phyloP scores from a whole-genome alignment of 2,797 vertebrate species.

The Sebastes cheni region DNA sequence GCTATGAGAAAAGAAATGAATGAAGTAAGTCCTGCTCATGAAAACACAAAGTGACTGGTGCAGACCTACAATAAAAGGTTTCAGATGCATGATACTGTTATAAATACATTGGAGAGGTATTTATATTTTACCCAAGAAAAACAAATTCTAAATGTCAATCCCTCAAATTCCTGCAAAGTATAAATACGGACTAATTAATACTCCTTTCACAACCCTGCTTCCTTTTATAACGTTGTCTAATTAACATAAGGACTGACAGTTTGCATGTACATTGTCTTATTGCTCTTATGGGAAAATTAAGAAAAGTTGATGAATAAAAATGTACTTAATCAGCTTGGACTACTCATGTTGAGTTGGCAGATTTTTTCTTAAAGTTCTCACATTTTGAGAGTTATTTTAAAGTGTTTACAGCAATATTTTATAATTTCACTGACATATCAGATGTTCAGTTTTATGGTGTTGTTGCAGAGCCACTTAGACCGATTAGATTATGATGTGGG shows the following conservation, averaged over 20 bases:
- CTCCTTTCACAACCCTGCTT: not conserved
- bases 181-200: not conserved
- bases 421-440: not conserved
- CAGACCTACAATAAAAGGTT: not conserved
- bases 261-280: not conserved
- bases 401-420: not conserved
- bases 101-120: not conserved
- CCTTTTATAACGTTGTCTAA: not conserved
- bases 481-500: not conserved
- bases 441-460: not conserved
- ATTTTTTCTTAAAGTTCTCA: not conserved
- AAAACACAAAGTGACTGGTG: not conserved
- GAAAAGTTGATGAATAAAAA: not conserved
- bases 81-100: not conserved
- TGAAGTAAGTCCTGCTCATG: not conserved
- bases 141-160: not conserved
- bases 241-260: not conserved
- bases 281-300: not conserved
- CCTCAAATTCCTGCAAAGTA: not conserved
- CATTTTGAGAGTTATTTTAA: not conserved
- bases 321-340: not conserved
- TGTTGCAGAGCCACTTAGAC: not conserved
- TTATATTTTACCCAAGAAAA: not conserved
- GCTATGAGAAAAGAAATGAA: not conserved
- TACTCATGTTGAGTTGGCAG: not conserved